A percentile compares a stretch with the other conserved stretches of the same genome.
Conservation (phyloP, 2,888 invertebrate genomes). For the Trachelus tabidus region DNA sequence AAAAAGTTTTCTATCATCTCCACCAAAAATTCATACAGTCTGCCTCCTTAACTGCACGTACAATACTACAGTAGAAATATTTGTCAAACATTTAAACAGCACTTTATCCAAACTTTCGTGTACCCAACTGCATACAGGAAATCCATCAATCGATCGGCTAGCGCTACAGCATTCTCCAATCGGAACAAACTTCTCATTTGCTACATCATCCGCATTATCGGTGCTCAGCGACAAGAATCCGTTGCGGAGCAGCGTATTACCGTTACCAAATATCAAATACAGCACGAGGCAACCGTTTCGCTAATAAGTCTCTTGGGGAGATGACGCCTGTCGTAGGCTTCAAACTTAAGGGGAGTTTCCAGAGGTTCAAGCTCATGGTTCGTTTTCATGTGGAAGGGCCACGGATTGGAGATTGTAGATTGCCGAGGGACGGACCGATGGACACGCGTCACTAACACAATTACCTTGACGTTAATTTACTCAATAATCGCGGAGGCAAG, state of each 20-base stretch:
- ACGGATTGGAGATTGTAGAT: not conserved
- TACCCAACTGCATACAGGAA: not conserved
- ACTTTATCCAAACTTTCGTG: not conserved
- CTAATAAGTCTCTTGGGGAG: slow-evolving; percentile 54
- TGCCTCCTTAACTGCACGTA: not conserved
- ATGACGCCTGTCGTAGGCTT: slow-evolving; percentile 25
- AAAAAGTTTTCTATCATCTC: not conserved
- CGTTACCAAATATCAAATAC: slow-evolving; percentile 20
- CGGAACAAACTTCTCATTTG: slow-evolving; percentile 22
- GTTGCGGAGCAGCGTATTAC: slow-evolving; percentile 28
- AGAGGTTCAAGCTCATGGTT: not conserved
- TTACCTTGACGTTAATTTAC: slow-evolving; percentile 62
- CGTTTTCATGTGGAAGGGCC: not conserved
- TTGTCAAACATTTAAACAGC: not conserved
- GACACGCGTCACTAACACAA: slow-evolving; percentile 63
- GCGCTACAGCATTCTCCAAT: slow-evolving; percentile 8
- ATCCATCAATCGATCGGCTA: not conserved
- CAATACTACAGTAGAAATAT: not conserved
- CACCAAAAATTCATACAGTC: not conserved
- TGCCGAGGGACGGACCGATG: slow-evolving; percentile 21
- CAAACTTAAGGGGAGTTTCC: slow-evolving; percentile 27
- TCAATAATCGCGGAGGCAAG: slow-evolving; percentile 60
- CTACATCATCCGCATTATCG: slow-evolving; percentile 31
- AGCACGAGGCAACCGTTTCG: slow-evolving; percentile 28
- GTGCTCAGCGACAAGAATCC: slow-evolving; percentile 33